Evolutionary conservation across 2,113 vertebrate genomes (phyloP).

Genomic region (Bubo bubo): DNA sequence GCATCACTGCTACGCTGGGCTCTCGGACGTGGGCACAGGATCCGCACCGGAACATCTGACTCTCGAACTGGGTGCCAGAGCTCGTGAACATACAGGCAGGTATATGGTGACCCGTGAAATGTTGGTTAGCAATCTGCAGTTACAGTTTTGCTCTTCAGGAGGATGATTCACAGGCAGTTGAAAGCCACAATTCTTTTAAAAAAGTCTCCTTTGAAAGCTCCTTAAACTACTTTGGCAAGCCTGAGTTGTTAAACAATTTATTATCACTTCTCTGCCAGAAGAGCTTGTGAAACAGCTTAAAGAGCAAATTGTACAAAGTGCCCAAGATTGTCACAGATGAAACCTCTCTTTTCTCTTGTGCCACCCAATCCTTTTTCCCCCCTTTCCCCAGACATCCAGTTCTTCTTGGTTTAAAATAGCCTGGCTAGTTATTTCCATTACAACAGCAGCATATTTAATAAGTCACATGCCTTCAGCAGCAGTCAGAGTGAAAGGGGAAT

Average conservation of each 20-base stretch:
- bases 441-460: background rate
- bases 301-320: constrained; percentile 8
- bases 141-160: background rate
- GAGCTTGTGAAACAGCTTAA: background rate
- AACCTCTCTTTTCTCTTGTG: background rate
- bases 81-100: background rate
- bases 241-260: constrained; percentile 31
- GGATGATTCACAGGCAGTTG: background rate
- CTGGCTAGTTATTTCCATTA: background rate
- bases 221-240: constrained; percentile 29
- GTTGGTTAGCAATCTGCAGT: background rate
- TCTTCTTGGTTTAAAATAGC: constrained; percentile 11
- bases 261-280: constrained; percentile 37
- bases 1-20: rapidly evolving
- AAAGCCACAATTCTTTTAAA: background rate
- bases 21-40: rapidly evolving
- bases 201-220: constrained; percentile 21
- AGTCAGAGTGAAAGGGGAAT: constrained; percentile 15
- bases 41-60: background rate
- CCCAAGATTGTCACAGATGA: background rate
- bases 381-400: background rate
- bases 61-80: background rate
- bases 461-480: background rate
- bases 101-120: background rate
- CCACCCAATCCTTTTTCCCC: background rate